Conservation (phyloP, 1,140 invertebrate genomes). For the Trichonephila inaurata region DNA sequence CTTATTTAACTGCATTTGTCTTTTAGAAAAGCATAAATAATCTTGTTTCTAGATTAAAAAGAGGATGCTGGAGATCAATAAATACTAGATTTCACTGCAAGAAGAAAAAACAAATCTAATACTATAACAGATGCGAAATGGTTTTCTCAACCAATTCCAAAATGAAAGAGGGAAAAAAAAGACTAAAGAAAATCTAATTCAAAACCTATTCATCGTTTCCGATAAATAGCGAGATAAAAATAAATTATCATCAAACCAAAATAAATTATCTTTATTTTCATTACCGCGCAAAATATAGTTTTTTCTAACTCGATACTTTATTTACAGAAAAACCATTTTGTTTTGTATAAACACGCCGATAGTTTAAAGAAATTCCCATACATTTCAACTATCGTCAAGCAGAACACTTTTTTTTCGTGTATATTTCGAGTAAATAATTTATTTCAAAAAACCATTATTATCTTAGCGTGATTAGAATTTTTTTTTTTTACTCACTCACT, state of each 20-base stretch:
- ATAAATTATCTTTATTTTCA: constrained; percentile 70
- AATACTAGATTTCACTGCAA: background rate
- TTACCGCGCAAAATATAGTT: constrained; percentile 23
- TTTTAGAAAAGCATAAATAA: background rate
- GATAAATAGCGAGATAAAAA: constrained; percentile 63
- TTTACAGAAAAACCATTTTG: constrained; percentile 62
- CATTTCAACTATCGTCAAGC: constrained; percentile 12
- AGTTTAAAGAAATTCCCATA: constrained; percentile 68
- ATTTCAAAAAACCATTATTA: constrained; percentile 74
- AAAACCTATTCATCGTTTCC: constrained; percentile 52
- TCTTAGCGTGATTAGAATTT: constrained; percentile 67
- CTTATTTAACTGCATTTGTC: background rate
- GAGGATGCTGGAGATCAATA: background rate
- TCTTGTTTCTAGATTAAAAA: background rate
- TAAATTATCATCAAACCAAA: constrained; percentile 64
- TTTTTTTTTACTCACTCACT: constrained; percentile 29
- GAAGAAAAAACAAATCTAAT: background rate
- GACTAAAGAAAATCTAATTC: background rate
- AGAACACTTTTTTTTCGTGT: constrained; percentile 16
- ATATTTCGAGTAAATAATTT: constrained; percentile 67
- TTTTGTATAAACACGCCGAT: constrained; percentile 41
- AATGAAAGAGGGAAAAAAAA: background rate
- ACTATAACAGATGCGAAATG: background rate
- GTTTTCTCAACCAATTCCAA: background rate
- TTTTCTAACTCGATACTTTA: constrained; percentile 67